Evolutionary conservation across 1,140 invertebrate species (phyloP), one percentile per base, ranked within the genome.

Genomic region (Rhynchophorus ferrugineus): DNA sequence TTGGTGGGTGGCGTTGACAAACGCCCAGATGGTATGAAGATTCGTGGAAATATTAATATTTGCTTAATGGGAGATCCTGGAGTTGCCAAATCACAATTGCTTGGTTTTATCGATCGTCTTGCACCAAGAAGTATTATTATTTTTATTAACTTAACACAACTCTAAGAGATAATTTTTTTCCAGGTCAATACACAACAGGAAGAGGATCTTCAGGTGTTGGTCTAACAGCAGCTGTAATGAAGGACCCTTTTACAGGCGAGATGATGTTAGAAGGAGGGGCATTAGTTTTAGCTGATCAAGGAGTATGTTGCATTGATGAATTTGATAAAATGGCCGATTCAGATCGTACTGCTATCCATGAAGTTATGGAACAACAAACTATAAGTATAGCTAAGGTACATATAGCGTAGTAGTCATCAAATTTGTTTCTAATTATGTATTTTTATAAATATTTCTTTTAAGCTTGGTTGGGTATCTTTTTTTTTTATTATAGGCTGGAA

Each of bases 281-380:
- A n/a, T 73, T 99, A 1, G 96, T 99, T 8, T 69, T 99, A 38
- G 96, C 96, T 11, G 97, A 99, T 76, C 85, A 94, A 65, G 87
- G 97, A 17, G 89, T 99, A 29, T 99, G 96, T 69, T 99, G 96
- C 68, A 99, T 99, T 71, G 96, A 99, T 68, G 97, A 99, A 74
- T 99, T 99, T 73, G 97, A 99, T 71, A 99, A 99, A 75, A 99
- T 99, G 95, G 87, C 93, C 36, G 95, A 99, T 50, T 68, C 71
- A 9, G 96, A 99, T 73, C 79, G 95, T 62, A 97, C 94, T 0
- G 92, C 96, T 34, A 98, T 99, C 61, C 97, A 99, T 69, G 97
- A 99, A 75, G 93, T 95, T 3, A 99, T 99, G 97, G 97, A 99
- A 76, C 97, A 99, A 66, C 97, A 99, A 73, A 99, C 97, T 1